Percentiles rank a stretch among this genome's conserved stretches.
phyloP scores from a whole-genome alignment of 2,797 vertebrate genomes.

The Gouania willdenowi region DNA sequence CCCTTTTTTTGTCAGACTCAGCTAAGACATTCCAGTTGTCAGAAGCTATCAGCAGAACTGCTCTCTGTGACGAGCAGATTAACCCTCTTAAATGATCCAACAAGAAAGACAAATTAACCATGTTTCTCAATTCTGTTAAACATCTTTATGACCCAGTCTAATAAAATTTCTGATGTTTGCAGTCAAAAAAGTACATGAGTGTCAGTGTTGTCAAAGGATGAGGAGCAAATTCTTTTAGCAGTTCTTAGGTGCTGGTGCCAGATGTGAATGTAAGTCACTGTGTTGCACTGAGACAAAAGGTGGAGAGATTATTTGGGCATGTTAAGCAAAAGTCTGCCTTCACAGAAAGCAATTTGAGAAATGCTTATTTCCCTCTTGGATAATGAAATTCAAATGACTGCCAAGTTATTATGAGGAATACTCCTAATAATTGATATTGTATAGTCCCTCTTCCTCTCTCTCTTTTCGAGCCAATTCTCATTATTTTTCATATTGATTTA shows the following conservation, averaged over 20 bases:
- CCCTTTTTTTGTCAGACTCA: conserved; percentile 29
- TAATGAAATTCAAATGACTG: no score
- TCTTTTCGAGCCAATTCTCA: no score
- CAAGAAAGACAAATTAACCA: conserved; percentile 45
- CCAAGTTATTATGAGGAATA: no score
- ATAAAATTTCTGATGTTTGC: conserved; percentile 23
- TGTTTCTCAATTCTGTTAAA: conserved; percentile 36
- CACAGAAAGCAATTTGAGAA: neutral
- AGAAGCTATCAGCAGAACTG: conserved; percentile 37
- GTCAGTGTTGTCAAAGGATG: no score
- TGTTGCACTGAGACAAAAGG: neutral
- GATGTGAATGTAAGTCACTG: neutral
- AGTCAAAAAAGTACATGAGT: conserved; percentile 33
- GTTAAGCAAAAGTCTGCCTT: neutral
- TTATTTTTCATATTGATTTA: no score
- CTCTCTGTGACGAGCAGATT: conserved; percentile 39
- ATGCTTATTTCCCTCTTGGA: no score
- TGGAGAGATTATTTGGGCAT: neutral
- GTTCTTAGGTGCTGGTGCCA: conserved; percentile 3
- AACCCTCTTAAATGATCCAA: conserved; percentile 31
- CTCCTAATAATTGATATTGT: no score
- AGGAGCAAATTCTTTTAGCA: neutral
- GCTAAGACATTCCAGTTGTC: conserved; percentile 38
- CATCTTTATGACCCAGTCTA: conserved; percentile 45
- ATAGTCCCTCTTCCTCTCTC: no score